These are phyloP conservation scores for Trialeurodes vaporariorum DNA, from an alignment of 1,140 invertebrate species.

Conservation along the genomic window DNA sequence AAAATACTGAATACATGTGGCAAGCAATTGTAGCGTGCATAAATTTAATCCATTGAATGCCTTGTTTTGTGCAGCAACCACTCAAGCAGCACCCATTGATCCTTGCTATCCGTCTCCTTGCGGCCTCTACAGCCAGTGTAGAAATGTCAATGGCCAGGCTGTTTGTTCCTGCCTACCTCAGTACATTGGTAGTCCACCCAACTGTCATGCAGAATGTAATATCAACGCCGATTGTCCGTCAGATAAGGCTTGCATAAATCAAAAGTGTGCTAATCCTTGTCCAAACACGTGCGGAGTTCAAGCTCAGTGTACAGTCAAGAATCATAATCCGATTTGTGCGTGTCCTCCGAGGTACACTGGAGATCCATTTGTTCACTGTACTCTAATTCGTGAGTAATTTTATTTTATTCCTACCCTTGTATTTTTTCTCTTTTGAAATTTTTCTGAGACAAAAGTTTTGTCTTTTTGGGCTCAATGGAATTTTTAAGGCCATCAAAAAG, in stretches of 20 bases:
- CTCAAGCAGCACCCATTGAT: conserved; percentile 22
- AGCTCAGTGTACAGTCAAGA: conserved; percentile 35
- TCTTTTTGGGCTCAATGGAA: too few species aligned
- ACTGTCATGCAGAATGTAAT: conserved; percentile 37
- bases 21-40: neutral
- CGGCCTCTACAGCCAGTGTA: conserved; percentile 39
- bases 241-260: conserved; percentile 35
- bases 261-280: conserved; percentile 38
- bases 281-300: conserved; percentile 38
- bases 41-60: neutral
- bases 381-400: conserved; percentile 21
- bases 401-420: conserved; percentile 58
- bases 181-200: conserved; percentile 37
- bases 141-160: conserved; percentile 34
- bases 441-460: conserved; percentile 49
- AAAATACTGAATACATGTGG: neutral
- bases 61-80: conserved; percentile 19
- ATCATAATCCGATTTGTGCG: conserved; percentile 36
- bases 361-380: conserved; percentile 41
- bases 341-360: conserved; percentile 36
- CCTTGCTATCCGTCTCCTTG: conserved; percentile 34
- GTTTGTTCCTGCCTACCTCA: conserved; percentile 39
- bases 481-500: too few species aligned
- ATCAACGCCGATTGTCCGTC: conserved; percentile 35
- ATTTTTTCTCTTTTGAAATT: conserved; percentile 49